phyloP scores from a whole-genome alignment of 2,797 vertebrate genomes.

The Pantherophis alleghaniensis region DNA sequence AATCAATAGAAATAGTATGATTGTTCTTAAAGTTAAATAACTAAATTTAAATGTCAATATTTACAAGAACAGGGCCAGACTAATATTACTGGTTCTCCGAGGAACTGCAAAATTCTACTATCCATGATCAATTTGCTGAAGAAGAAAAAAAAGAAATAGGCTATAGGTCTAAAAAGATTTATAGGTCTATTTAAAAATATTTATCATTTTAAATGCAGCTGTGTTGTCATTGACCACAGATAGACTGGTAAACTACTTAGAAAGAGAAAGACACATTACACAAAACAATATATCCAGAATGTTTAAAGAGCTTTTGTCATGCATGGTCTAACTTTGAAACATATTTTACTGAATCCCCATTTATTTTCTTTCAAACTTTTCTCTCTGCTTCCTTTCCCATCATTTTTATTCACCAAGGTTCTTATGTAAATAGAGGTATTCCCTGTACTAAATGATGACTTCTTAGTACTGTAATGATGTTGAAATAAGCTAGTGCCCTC shows the following conservation, averaged over 20 bases:
- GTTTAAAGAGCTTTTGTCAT: slow-evolving; percentile 58
- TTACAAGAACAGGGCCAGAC: not conserved
- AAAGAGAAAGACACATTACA: slow-evolving; percentile 34
- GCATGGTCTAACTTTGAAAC: slow-evolving; percentile 48
- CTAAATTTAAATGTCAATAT: not conserved
- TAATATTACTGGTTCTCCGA: not conserved
- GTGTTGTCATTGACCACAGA: slow-evolving; percentile 53
- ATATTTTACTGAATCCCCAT: slow-evolving; percentile 61
- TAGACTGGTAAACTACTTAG: slow-evolving; percentile 68
- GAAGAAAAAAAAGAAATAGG: slow-evolving; percentile 35
- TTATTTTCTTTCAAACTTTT: slow-evolving; percentile 56
- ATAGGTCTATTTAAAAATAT: slow-evolving; percentile 60
- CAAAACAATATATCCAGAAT: slow-evolving; percentile 63
- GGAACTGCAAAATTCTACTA: slow-evolving; percentile 46
- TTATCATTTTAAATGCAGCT: slow-evolving; percentile 60
- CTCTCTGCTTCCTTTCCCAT: slow-evolving; percentile 59
- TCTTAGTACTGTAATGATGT: slow-evolving; percentile 17
- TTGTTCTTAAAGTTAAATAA: not conserved
- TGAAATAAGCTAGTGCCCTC: not conserved
- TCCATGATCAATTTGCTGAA: slow-evolving; percentile 25
- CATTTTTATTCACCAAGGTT: slow-evolving; percentile 48
- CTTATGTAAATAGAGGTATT: slow-evolving; percentile 54
- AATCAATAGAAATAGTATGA: not conserved
- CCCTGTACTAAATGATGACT: slow-evolving; percentile 23
- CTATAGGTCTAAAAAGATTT: slow-evolving; percentile 59